A percentile compares a stretch with the other conserved stretches of the same genome.
These are phyloP conservation scores for Enteromius paludinosus DNA, from an alignment of 2,797 vertebrate genomes.

Conservation along the genomic window DNA sequence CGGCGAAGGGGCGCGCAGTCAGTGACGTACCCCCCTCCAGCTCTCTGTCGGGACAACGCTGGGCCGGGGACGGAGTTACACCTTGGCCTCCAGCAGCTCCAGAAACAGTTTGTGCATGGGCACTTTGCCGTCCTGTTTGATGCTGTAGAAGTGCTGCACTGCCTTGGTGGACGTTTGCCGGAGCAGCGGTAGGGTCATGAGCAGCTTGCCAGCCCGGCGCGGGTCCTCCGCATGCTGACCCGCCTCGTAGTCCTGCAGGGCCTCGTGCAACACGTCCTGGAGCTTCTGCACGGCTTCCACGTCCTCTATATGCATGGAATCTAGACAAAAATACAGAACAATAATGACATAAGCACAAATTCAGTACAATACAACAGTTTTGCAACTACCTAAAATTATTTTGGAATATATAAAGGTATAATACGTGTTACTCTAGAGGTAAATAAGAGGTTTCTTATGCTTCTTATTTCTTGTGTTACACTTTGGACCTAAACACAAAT, in stretches of 20 bases:
- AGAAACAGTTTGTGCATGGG: slow-evolving; percentile 99
- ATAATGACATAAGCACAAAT: not conserved
- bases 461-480: no score
- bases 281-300: slow-evolving; percentile 98
- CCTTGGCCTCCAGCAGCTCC: slow-evolving; percentile 99
- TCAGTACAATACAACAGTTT: not conserved
- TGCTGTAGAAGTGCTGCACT: slow-evolving; percentile 99
- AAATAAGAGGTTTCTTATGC: no score
- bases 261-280: slow-evolving; percentile 97
- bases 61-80: slow-evolving; percentile 79
- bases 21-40: slow-evolving; percentile 56
- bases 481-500: not conserved
- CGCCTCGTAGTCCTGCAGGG: slow-evolving; percentile 97
- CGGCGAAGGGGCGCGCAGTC: slow-evolving; percentile 55
- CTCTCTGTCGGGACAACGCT: slow-evolving; percentile 48
- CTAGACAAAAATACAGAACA: slow-evolving; percentile 70
- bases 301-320: slow-evolving; percentile 99
- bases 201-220: slow-evolving; percentile 94
- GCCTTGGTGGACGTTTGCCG: slow-evolving; percentile 98
- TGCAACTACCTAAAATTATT: no score
- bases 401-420: no score
- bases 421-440: no score
- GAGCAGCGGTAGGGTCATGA: slow-evolving; percentile 97
- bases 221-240: slow-evolving; percentile 96
- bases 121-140: slow-evolving; percentile 99